These are phyloP conservation scores for Ochotona princeps DNA, from an alignment of 2,113 vertebrate species.

Conservation along the genomic window DNA sequence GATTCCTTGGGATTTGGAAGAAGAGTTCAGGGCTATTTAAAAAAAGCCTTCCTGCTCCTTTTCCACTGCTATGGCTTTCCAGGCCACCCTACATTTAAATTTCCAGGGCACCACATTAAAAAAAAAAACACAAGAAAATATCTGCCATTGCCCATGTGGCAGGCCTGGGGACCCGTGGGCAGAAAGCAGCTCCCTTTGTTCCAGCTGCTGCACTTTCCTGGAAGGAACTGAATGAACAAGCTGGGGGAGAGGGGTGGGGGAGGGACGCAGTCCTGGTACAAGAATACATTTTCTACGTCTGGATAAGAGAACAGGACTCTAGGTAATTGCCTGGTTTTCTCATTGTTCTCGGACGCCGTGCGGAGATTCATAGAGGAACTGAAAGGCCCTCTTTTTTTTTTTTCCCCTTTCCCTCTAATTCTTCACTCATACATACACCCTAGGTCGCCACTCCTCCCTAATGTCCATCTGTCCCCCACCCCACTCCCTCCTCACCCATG, in stretches of 20 bases:
- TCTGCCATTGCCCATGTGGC: conserved; percentile 64
- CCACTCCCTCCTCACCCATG: conserved; percentile 80
- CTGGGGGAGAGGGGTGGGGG: conserved; percentile 56
- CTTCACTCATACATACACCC: conserved; percentile 75
- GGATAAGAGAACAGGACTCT: conserved; percentile 93
- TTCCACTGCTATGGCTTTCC: conserved; percentile 70
- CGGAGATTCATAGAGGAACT: conserved; percentile 89
- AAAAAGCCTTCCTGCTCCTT: conserved; percentile 79
- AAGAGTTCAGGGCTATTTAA: conserved; percentile 62
- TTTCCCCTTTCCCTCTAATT: conserved; percentile 85
- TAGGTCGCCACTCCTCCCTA: conserved; percentile 68
- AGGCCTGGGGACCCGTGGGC: conserved; percentile 37
- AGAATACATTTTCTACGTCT: conserved; percentile 95
- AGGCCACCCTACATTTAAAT: conserved; percentile 66
- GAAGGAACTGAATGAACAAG: conserved; percentile 95
- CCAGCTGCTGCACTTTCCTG: conserved; percentile 93
- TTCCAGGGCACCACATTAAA: conserved; percentile 58
- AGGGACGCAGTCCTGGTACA: conserved; percentile 86
- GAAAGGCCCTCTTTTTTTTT: conserved; percentile 86
- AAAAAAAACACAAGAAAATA: conserved; percentile 22
- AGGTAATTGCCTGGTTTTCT: conserved; percentile 95
- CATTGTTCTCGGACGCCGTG: conserved; percentile 91
- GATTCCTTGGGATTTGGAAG: conserved; percentile 73
- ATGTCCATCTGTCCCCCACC: conserved; percentile 49
- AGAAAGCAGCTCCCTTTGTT: conserved; percentile 93